These are phyloP conservation scores for Myathropa florea DNA, from an alignment of 2,888 invertebrate genomes.

Conservation along the genomic window DNA sequence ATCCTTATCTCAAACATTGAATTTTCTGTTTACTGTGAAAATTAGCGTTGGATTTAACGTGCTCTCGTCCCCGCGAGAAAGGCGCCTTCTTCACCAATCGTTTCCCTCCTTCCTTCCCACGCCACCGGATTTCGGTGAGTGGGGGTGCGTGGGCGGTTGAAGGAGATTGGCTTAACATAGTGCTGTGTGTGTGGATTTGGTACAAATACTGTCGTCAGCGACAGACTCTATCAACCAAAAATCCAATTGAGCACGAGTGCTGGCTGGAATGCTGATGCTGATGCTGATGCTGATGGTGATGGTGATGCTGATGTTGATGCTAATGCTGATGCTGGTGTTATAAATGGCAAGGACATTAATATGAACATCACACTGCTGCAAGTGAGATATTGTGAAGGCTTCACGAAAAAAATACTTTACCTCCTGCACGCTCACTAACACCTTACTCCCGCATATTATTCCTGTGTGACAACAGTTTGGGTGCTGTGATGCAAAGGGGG, in stretches of 20 bases:
- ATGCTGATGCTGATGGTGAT: neutral
- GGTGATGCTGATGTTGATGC: conserved; percentile 44
- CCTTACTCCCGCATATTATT: neutral
- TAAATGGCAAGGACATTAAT: conserved; percentile 69
- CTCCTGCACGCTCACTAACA: neutral
- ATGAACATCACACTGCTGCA: conserved; percentile 67
- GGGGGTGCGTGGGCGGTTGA: neutral
- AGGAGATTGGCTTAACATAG: neutral
- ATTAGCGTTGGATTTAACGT: conserved; percentile 69
- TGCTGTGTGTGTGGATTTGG: conserved; percentile 24
- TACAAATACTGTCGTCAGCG: conserved; percentile 63
- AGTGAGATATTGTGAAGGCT: conserved; percentile 59
- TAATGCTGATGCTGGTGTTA: conserved; percentile 47
- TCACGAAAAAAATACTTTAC: conserved; percentile 21
- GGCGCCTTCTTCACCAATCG: neutral
- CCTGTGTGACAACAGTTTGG: neutral
- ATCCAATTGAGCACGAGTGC: conserved; percentile 67
- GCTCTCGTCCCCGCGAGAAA: neutral
- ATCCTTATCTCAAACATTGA: conserved; percentile 70
- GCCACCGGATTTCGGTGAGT: neutral
- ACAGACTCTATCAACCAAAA: conserved; percentile 64
- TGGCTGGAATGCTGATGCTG: conserved; percentile 57
- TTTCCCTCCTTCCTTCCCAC: neutral
- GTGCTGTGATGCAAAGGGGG: neutral
- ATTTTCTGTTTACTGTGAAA: conserved; percentile 70